Evolutionary conservation across 1,140 invertebrate genomes (phyloP).

Genomic region (Carcinoscorpius rotundicauda): DNA sequence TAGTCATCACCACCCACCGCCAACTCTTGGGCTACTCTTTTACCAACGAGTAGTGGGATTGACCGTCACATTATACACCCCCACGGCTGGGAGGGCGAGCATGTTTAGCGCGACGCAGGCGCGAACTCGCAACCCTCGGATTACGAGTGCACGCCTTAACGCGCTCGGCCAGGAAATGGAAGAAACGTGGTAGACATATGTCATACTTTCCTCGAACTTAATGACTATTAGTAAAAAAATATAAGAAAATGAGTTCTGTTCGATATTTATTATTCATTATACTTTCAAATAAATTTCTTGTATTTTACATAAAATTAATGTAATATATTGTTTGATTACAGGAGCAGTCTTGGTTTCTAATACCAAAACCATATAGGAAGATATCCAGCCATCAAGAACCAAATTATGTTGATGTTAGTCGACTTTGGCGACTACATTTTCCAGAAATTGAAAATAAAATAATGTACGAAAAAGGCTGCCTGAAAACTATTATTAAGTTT

Average conservation of each 20-base stretch:
- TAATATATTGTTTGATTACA: background rate
- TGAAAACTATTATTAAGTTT: constrained; percentile 16
- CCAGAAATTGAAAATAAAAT: constrained; percentile 11
- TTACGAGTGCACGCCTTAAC: too few relatives aligned
- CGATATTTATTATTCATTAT: background rate
- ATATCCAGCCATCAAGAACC: background rate
- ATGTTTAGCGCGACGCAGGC: too few relatives aligned
- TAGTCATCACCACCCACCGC: too few relatives aligned
- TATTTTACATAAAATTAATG: background rate
- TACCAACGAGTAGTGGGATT: too few relatives aligned
- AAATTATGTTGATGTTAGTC: background rate
- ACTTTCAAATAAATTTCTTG: background rate
- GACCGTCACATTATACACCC: too few relatives aligned
- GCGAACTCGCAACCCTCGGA: too few relatives aligned
- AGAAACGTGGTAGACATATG: too few relatives aligned
- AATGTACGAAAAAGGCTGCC: constrained; percentile 10
- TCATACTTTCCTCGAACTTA: too few relatives aligned
- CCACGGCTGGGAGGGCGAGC: too few relatives aligned
- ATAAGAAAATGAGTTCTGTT: background rate
- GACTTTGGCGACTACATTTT: constrained; percentile 16
- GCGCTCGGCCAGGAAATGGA: too few relatives aligned
- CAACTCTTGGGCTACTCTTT: too few relatives aligned
- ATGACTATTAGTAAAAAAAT: too few relatives aligned
- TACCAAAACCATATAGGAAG: background rate
- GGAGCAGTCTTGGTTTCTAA: constrained; percentile 1